phyloP scores from a whole-genome alignment of 35 echinoderm and acorn worm species.

The Stichopus chloronotus region DNA sequence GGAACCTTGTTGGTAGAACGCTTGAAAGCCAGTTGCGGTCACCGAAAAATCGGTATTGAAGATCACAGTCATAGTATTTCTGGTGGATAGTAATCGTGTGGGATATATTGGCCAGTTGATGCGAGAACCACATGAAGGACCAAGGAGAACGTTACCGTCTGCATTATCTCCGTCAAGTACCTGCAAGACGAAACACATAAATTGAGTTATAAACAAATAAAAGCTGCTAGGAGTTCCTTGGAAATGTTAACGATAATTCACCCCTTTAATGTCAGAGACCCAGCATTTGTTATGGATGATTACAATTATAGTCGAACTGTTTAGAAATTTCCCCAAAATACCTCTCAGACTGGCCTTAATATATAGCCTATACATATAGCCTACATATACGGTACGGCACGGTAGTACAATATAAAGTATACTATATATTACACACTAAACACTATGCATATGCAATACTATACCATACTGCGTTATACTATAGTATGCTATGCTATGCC shows the following conservation, averaged over 20 bases:
- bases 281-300: background rate
- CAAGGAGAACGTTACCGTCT: background rate
- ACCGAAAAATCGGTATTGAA: background rate
- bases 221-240: background rate
- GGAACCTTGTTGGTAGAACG: background rate
- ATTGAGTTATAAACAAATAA: no score
- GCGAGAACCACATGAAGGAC: background rate
- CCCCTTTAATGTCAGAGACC: background rate
- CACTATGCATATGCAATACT: no score
- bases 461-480: no score
- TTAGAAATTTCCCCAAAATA: no score
- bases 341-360: no score
- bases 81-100: background rate
- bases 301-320: no score
- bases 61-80: background rate
- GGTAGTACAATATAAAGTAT: no score
- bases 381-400: no score
- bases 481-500: no score
- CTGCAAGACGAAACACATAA: background rate
- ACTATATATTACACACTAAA: no score
- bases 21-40: background rate
- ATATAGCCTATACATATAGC: no score
- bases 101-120: background rate
- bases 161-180: background rate
- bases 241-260: background rate